phyloP scores from a whole-genome alignment of 2,888 invertebrate genomes.

The Cheilosia soror region DNA sequence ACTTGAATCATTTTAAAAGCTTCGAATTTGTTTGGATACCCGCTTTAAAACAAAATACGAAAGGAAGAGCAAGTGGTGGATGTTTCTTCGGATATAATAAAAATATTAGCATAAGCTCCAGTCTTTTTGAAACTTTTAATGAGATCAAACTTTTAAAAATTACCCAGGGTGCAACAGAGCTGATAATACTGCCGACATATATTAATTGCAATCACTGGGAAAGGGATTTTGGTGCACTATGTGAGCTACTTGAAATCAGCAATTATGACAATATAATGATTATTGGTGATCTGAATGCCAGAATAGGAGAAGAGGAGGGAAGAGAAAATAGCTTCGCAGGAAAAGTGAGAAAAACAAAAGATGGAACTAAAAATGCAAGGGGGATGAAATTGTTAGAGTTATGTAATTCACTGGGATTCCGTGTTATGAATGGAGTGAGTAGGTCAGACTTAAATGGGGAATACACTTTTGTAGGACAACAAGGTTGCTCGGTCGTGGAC shows the following conservation, averaged over 20 bases:
- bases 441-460: not conserved
- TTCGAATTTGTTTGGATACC: conserved; percentile 1
- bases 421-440: conserved; percentile 13
- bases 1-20: not conserved
- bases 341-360: conserved; percentile 9
- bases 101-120: not conserved
- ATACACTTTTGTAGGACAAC: not conserved
- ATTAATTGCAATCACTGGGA: conserved; percentile 15
- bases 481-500: not conserved
- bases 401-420: conserved; percentile 1
- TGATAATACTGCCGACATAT: conserved; percentile 4
- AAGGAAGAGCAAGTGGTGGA: conserved; percentile 14
- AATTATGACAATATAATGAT: conserved; percentile 1
- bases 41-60: not conserved
- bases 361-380: not conserved
- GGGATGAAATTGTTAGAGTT: conserved; percentile 1
- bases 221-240: conserved; percentile 15
- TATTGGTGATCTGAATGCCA: conserved; percentile 5
- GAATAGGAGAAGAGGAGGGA: conserved; percentile 1
- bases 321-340: conserved; percentile 10
- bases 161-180: not conserved
- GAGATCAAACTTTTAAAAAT: conserved; percentile 14
- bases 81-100: conserved; percentile 13
- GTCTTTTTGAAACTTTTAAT: not conserved
- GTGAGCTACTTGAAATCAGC: conserved; percentile 2